Base-by-base conservation (phyloP, 2,113 vertebrate species). In the Syngnathus floridae region DNA sequence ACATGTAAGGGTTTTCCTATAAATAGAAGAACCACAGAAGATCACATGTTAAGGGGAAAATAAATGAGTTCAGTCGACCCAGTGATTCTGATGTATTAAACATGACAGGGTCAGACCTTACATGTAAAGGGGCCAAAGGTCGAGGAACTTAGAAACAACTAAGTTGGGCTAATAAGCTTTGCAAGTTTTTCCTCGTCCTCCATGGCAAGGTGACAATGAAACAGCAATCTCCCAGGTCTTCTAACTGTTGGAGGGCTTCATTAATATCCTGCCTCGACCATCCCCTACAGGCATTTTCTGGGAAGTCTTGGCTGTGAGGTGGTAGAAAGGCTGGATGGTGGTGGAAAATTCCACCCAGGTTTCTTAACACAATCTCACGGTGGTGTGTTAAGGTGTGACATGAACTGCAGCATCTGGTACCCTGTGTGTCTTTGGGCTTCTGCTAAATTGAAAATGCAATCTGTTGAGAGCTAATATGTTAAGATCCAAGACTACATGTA, bases 1-100 rank as follows among this genome's bases (percentile, higher is more conserved):
- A 99, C 97, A 99, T 99, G 89, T 99, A 99, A 13, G 96, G 97
- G 84, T 98, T 99, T 64, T 98, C 95, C 96, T 98, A 64, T 49
- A 86, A 65, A 67, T 9, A 73, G 21, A 22, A 41, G 5, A 46
- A 46, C 26, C 35, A 12, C 9, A 19, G 21, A 5, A 21, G 21
- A 60, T 60, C 10, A 60, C 21, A 40, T 40, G 58, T 60, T 40
- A 60, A 60, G 19, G 21, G 26, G 54, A 56, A 35, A 56, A 35
- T 13, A 41, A 41, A 41, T 3, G 26, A 31, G 26, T 31, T 31
- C 26, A 31, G 26, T 31, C 26, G 26, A 89, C 78, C 75, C 74
- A 84, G 72, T 43, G 65, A 59, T 71, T 67, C 60, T 21, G 56
- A 52, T 62, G 77, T 65, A 26, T 55, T 49, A 76, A 66, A 79